Evolutionary conservation across 2,113 vertebrate genomes (phyloP).

Genomic region (Gymnorhina tibicen): DNA sequence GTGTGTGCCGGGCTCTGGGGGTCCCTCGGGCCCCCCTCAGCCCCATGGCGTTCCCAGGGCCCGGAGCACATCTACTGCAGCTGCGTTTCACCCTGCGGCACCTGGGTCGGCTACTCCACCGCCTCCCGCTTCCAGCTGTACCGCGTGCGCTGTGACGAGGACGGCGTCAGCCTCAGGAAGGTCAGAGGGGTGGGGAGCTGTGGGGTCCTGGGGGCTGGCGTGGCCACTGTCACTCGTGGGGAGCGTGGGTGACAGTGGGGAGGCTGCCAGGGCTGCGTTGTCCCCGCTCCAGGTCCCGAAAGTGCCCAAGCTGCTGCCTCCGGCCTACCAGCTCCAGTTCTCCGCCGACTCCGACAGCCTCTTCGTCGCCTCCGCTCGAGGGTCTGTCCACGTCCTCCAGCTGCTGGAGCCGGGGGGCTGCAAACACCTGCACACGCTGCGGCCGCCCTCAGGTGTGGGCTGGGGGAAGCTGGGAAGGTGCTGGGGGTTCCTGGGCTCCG

Average conservation of each 20-base stretch:
- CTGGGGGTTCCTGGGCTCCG: accelerated
- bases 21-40: accelerated
- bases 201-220: neutral
- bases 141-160: constrained; percentile 65
- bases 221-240: accelerated
- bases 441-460: constrained; percentile 74
- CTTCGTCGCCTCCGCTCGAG: constrained; percentile 76
- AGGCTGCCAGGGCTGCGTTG: neutral
- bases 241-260: neutral
- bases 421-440: constrained; percentile 77
- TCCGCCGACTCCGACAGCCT: constrained; percentile 82
- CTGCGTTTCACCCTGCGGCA: constrained; percentile 85
- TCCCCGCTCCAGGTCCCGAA: constrained; percentile 75
- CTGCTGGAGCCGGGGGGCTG: constrained; percentile 72
- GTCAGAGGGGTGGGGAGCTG: constrained; percentile 58
- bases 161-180: constrained; percentile 77
- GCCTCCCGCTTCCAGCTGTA: constrained; percentile 82
- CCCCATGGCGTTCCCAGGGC: constrained; percentile 66
- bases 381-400: constrained; percentile 74
- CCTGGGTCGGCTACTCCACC: constrained; percentile 86
- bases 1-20: neutral
- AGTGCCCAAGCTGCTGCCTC: constrained; percentile 75
- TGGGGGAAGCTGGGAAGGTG: too few relatives aligned
- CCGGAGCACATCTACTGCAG: constrained; percentile 89
- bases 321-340: constrained; percentile 85